Percentiles rank a stretch among this genome's conserved stretches.
Evolutionary conservation across 1,140 invertebrate species (phyloP).

Genomic region (Dysdera silvatica): DNA sequence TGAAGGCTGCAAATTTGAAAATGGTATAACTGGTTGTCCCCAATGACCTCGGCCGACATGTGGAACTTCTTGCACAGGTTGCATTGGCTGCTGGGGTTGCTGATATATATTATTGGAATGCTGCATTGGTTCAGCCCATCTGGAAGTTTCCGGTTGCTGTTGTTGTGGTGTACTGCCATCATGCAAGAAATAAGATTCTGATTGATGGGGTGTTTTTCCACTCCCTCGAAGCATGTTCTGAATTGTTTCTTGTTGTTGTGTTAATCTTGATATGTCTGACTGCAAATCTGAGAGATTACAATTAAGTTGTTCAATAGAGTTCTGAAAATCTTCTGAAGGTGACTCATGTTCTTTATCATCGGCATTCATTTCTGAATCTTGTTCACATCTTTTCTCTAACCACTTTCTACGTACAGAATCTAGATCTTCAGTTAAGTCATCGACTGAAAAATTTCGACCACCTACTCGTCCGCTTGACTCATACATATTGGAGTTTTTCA

Average conservation of each 20-base stretch:
- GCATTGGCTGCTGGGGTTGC: conserved; percentile 23
- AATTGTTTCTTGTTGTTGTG: conserved; percentile 78
- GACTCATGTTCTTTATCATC: conserved; percentile 70
- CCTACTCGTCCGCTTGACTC: conserved; percentile 15
- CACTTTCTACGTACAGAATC: conserved; percentile 58
- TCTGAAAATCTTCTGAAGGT: conserved; percentile 77
- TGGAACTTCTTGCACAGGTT: conserved; percentile 2
- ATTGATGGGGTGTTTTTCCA: conserved; percentile 14
- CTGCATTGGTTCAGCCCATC: conserved; percentile 21
- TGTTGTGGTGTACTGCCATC: conserved; percentile 39
- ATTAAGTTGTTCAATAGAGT: conserved; percentile 80
- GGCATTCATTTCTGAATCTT: too few species aligned
- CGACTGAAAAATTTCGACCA: conserved; percentile 29
- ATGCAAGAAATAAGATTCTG: conserved; percentile 17
- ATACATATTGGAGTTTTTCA: conserved; percentile 56
- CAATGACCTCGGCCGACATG: conserved; percentile 29
- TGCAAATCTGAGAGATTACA: conserved; percentile 85
- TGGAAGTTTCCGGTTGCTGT: conserved; percentile 33
- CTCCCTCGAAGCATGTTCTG: conserved; percentile 52
- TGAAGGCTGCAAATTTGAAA: conserved; percentile 5
- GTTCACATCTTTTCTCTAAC: conserved; percentile 52
- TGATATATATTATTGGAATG: conserved; percentile 5
- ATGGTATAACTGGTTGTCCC: conserved; percentile 32
- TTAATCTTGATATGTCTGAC: conserved; percentile 77
- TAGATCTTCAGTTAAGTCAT: conserved; percentile 58